These are phyloP conservation scores for Actenoides hombroni DNA, from an alignment of 2,113 vertebrate species.

Conservation along the genomic window DNA sequence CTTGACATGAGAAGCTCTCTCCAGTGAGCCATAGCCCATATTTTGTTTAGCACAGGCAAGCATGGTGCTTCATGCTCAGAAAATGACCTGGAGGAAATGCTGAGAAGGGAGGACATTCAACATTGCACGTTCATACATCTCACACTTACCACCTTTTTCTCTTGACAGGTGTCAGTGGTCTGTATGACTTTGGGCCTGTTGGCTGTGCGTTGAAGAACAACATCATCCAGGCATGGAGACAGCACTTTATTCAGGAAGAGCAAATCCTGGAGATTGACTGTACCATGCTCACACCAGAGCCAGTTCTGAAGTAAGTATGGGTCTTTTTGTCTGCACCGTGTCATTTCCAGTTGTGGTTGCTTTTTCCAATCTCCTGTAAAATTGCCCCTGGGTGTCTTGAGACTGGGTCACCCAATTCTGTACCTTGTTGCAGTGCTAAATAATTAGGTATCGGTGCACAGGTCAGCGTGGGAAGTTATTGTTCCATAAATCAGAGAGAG, in stretches of 20 bases:
- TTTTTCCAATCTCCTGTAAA: neutral
- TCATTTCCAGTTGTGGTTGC: constrained; percentile 45
- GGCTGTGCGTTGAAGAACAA: constrained; percentile 98
- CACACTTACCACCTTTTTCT: neutral
- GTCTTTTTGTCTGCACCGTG: neutral
- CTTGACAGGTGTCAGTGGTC: constrained; percentile 89
- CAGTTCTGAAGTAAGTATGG: constrained; percentile 88
- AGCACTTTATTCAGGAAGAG: constrained; percentile 98
- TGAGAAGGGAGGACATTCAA: neutral
- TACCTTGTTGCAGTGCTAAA: neutral
- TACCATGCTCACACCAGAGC: constrained; percentile 95
- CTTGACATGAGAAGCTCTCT: neutral
- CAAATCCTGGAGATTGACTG: constrained; percentile 98
- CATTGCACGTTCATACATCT: neutral
- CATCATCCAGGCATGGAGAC: constrained; percentile 93
- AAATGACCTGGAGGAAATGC: neutral
- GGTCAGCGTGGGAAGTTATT: neutral
- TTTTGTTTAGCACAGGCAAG: neutral
- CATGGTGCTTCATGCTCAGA: neutral
- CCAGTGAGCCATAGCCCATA: neutral
- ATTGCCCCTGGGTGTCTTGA: constrained; percentile 60
- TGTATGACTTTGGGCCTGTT: constrained; percentile 96
- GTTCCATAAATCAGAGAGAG: neutral
- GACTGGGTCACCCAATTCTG: constrained; percentile 53
- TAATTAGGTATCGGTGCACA: neutral